phyloP scores from a whole-genome alignment of 2,888 invertebrate species.

The Drosophila pegasa region DNA sequence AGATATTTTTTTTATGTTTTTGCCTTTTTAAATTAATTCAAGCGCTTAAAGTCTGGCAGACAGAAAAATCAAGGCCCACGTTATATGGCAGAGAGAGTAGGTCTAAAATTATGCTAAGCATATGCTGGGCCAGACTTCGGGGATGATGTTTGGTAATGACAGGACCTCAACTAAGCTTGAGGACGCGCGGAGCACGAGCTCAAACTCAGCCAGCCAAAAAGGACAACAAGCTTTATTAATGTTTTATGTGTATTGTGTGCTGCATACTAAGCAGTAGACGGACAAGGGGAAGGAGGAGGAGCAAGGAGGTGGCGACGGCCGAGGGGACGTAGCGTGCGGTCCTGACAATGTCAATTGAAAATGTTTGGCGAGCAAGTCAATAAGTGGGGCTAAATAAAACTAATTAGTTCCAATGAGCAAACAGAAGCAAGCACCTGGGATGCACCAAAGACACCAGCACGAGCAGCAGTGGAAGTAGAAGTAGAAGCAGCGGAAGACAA shows the following conservation, averaged over 20 bases:
- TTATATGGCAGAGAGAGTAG: conserved; percentile 47
- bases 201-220: conserved; percentile 67
- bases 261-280: conserved; percentile 68
- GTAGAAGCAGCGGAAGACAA: conserved; percentile 32
- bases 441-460: conserved; percentile 21
- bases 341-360: conserved; percentile 78
- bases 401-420: conserved; percentile 77
- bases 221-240: conserved; percentile 81
- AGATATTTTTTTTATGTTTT: neutral
- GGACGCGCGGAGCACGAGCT: conserved; percentile 20
- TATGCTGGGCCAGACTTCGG: conserved; percentile 53
- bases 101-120: conserved; percentile 76
- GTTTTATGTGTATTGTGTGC: conserved; percentile 77
- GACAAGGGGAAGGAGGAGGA: neutral
- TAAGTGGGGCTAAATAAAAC: conserved; percentile 72
- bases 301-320: neutral
- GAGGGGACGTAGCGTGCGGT: conserved; percentile 12
- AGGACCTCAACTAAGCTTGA: conserved; percentile 46
- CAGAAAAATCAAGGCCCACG: conserved; percentile 50
- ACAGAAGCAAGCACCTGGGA: conserved; percentile 59
- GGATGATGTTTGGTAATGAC: conserved; percentile 74
- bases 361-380: conserved; percentile 60
- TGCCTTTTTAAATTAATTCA: conserved; percentile 63
- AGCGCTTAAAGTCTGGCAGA: conserved; percentile 35
- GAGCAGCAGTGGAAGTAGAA: neutral